Conservation (phyloP, 2,888 invertebrate genomes). For the Didymodactylos carnosus region DNA sequence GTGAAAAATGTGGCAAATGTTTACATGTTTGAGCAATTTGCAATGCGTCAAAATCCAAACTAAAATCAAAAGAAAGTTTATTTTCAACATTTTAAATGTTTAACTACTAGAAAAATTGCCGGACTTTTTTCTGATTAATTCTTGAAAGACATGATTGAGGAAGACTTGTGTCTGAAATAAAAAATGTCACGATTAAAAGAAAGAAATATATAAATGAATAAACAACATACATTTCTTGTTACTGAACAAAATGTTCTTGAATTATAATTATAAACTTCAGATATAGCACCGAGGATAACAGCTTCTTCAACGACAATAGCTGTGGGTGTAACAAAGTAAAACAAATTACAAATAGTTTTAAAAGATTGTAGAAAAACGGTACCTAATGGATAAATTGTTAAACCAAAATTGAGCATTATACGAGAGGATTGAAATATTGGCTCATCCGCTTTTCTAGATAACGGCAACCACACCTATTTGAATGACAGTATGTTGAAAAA, state of each 20-base stretch:
- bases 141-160: conserved; percentile 10
- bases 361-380: conserved; percentile 14
- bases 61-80: conserved; percentile 18
- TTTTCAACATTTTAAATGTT: neutral
- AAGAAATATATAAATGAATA: conserved; percentile 1
- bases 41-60: conserved; percentile 88
- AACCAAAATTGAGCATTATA: conserved; percentile 91
- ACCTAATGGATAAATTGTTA: conserved; percentile 81
- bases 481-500: too few species aligned
- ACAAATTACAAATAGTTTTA: neutral
- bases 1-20: conserved; percentile 83
- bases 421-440: conserved; percentile 93
- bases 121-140: conserved; percentile 6
- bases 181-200: neutral
- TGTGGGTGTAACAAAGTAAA: conserved; percentile 36
- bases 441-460: conserved; percentile 58
- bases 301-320: conserved; percentile 88
- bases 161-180: conserved; percentile 8
- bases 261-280: conserved; percentile 42
- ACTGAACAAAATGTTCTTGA: conserved; percentile 5
- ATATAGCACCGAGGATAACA: conserved; percentile 78
- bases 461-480: conserved; percentile 95
- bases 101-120: neutral
- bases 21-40: conserved; percentile 86
- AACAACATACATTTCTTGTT: conserved; percentile 28